Evolutionary conservation across 2,797 vertebrate genomes (phyloP).

Genomic region (Graptemys geographica): DNA sequence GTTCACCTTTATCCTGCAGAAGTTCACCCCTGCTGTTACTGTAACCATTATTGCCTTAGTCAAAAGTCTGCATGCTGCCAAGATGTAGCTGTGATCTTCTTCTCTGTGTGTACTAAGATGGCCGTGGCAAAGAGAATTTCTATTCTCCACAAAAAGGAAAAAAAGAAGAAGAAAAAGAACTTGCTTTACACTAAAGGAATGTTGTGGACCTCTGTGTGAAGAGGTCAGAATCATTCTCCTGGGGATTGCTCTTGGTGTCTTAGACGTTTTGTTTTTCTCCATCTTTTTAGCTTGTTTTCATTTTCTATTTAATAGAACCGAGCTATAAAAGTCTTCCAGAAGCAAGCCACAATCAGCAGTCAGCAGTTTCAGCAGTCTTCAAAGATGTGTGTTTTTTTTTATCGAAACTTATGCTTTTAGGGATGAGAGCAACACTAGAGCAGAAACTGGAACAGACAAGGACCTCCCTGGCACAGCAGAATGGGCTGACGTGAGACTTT

Average conservation of each 20-base stretch:
- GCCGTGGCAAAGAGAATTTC: rapidly evolving
- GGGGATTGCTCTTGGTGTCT: neutral
- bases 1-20: neutral
- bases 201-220: conserved; percentile 54
- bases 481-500: rapidly evolving
- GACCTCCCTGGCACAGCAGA: neutral
- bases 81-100: neutral
- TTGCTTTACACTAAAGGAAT: conserved; percentile 35
- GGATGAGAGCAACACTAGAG: neutral
- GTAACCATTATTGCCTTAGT: neutral
- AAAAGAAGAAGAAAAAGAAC: neutral
- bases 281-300: neutral
- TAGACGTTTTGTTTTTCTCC: conserved; percentile 25
- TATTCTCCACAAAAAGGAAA: neutral
- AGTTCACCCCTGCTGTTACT: neutral
- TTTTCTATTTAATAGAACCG: rapidly evolving
- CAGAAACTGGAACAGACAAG: rapidly evolving
- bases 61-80: neutral
- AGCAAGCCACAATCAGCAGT: rapidly evolving
- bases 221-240: conserved; percentile 50
- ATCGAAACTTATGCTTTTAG: neutral
- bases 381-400: neutral
- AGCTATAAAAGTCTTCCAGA: neutral
- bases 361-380: neutral
- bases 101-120: rapidly evolving